These are phyloP conservation scores for Heliopora coerulea DNA, from an alignment of 92 coral and sea anemone genomes.

Conservation along the genomic window DNA sequence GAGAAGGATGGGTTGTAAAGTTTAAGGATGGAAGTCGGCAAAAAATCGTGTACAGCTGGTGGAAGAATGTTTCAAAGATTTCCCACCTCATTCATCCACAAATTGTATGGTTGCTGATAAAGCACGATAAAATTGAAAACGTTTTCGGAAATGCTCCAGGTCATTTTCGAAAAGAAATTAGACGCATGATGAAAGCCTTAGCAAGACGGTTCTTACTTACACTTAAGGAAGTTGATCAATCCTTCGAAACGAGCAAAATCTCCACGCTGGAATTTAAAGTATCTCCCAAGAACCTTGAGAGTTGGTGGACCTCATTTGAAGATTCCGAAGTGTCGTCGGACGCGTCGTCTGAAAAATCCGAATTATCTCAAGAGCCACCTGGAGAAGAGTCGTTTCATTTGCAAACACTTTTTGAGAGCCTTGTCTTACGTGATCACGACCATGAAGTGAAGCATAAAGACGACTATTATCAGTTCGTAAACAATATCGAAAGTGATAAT, in stretches of 20 bases:
- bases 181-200: background rate
- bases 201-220: background rate
- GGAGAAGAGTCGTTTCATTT: no score
- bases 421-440: no score
- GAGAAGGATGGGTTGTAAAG: slow-evolving; percentile 37
- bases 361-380: no score
- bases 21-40: slow-evolving; percentile 16
- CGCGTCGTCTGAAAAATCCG: no score
- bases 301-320: no score
- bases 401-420: no score
- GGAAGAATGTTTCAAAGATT: background rate
- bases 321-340: background rate
- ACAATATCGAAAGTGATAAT: no score
- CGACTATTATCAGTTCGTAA: background rate
- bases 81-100: slow-evolving; percentile 7
- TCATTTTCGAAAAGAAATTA: slow-evolving; percentile 7
- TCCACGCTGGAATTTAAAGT: no score
- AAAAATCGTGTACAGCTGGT: slow-evolving; percentile 19
- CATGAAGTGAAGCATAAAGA: background rate
- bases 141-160: background rate
- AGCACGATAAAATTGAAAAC: background rate
- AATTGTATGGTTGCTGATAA: slow-evolving; percentile 6
- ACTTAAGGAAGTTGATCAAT: background rate
- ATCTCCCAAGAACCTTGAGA: no score
- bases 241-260: background rate